Evolutionary conservation across 2,888 invertebrate genomes (phyloP).

Genomic region (Hyppa rectilinea): DNA sequence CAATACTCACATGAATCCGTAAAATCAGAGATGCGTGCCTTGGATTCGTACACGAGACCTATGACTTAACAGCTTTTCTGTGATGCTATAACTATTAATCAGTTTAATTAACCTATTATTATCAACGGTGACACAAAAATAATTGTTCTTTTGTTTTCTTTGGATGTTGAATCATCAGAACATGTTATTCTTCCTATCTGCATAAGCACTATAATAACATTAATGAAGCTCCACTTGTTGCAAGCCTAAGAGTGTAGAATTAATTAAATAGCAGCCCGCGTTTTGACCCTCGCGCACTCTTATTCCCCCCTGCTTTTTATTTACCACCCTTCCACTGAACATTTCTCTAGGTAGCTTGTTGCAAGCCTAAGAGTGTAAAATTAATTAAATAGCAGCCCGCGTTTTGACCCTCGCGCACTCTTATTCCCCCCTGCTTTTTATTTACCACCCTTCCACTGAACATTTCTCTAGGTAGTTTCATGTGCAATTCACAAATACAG

Average conservation of each 20-base stretch:
- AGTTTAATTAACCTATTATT: not conserved
- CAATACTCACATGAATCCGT: no score
- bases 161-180: not conserved
- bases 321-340: not conserved
- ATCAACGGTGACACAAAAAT: not conserved
- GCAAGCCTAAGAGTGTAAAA: conserved; percentile 12
- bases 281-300: not conserved
- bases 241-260: conserved; percentile 20
- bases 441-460: not conserved
- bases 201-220: not conserved
- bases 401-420: not conserved
- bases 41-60: no score
- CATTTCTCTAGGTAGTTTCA: not conserved
- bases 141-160: not conserved
- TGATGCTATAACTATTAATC: no score
- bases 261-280: conserved; percentile 11
- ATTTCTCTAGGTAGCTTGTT: no score
- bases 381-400: conserved; percentile 19
- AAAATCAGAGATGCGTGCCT: no score
- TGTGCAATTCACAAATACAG: conserved; percentile 4
- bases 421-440: conserved; percentile 2
- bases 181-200: not conserved
- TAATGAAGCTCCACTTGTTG: conserved; percentile 7
- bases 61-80: no score
- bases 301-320: conserved; percentile 12